Conservation (phyloP, 2,113 vertebrate species). For the Sialia sialis region DNA sequence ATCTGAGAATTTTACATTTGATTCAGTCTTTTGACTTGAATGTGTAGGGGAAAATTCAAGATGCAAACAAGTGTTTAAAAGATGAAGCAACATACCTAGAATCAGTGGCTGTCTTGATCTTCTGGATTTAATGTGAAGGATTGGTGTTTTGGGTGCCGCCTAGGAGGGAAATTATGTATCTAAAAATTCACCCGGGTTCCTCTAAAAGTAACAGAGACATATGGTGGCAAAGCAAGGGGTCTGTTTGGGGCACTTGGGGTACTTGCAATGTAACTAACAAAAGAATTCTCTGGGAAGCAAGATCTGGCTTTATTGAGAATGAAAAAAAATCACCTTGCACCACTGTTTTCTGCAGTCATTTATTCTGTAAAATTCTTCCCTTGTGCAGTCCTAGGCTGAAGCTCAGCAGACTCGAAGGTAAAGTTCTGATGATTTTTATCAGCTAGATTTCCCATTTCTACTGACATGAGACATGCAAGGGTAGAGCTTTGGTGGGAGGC, state of each 20-base stretch:
- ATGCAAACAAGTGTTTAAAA: background rate
- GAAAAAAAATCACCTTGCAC: background rate
- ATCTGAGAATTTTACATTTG: background rate
- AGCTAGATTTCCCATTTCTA: background rate
- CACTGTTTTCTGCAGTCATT: background rate
- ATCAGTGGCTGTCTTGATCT: background rate
- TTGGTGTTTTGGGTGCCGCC: background rate
- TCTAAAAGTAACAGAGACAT: background rate
- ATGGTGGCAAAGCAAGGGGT: background rate
- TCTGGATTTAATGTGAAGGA: background rate
- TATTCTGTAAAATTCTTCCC: constrained; percentile 5
- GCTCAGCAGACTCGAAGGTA: constrained; percentile 10
- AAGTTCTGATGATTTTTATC: background rate
- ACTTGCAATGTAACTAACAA: background rate
- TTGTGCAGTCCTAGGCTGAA: constrained; percentile 31
- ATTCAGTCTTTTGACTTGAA: background rate
- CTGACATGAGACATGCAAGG: background rate
- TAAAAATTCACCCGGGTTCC: background rate
- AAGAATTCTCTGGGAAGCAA: background rate
- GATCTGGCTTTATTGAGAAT: background rate
- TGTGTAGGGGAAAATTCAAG: background rate
- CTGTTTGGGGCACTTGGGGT: background rate
- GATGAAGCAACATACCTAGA: background rate
- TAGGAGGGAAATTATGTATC: background rate
- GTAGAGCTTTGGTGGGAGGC: background rate